A percentile compares a stretch with the other conserved stretches of the same genome.
Evolutionary conservation across 2,888 invertebrate species (phyloP).

Genomic region (Macrosoma leucophasiata): DNA sequence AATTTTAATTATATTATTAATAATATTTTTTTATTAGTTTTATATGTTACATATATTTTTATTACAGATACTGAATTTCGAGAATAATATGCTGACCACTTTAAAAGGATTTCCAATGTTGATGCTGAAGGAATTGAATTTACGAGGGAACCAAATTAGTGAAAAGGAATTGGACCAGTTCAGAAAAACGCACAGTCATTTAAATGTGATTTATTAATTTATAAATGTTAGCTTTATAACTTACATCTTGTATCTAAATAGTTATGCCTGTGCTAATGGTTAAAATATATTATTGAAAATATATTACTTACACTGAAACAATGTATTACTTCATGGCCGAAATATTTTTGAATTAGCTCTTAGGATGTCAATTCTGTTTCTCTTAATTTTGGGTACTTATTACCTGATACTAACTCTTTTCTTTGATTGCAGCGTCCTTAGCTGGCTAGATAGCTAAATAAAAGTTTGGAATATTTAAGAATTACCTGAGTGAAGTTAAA

Average conservation of each 20-base stretch:
- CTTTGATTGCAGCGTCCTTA: too few relatives aligned
- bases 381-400: conserved; percentile 2
- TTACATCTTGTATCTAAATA: too few relatives aligned
- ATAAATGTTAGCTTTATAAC: conserved; percentile 9
- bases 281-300: conserved; percentile 1
- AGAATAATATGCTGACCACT: conserved; percentile 64
- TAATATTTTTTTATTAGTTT: conserved; percentile 12
- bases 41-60: conserved; percentile 9
- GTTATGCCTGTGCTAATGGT: too few relatives aligned
- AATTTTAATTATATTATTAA: conserved; percentile 3
- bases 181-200: conserved; percentile 39
- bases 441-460: too few relatives aligned
- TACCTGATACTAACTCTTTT: conserved; percentile 3
- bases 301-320: too few relatives aligned
- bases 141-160: conserved; percentile 60
- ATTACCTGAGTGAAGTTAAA: too few relatives aligned
- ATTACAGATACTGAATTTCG: conserved; percentile 67
- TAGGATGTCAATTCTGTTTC: conserved; percentile 12
- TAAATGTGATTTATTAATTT: conserved; percentile 41
- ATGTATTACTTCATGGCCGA: too few relatives aligned
- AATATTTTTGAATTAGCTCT: too few relatives aligned
- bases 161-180: conserved; percentile 43
- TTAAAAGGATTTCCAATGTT: conserved; percentile 68
- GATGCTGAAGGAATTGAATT: conserved; percentile 59
- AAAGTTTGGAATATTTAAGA: too few relatives aligned